These are phyloP conservation scores for Timandra comae DNA, from an alignment of 2,888 invertebrate genomes.

Conservation along the genomic window DNA sequence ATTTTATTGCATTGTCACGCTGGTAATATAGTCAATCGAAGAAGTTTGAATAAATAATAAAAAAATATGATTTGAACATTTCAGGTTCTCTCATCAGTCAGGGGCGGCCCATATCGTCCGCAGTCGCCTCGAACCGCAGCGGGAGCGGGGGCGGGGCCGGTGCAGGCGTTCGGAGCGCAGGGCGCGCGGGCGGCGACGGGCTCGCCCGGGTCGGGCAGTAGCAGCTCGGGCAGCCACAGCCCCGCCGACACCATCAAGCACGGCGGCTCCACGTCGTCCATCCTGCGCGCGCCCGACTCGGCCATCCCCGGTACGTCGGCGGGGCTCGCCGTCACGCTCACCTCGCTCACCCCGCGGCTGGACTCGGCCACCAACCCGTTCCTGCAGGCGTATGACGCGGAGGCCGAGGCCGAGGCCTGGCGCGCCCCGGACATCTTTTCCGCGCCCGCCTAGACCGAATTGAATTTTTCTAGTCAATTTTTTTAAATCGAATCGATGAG, in stretches of 20 bases:
- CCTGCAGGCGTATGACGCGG: conserved; percentile 73
- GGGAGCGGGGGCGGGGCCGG: conserved; percentile 71
- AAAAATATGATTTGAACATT: conserved; percentile 7
- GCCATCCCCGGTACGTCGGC: conserved; percentile 78
- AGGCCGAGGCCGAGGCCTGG: conserved; percentile 71
- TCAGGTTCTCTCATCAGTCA: conserved; percentile 83
- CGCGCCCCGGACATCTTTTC: conserved; percentile 68
- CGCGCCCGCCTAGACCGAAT: conserved; percentile 71
- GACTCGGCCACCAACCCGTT: conserved; percentile 78
- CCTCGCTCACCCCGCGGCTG: conserved; percentile 65
- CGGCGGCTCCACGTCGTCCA: conserved; percentile 69
- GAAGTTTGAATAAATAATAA: no score
- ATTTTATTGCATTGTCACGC: background rate
- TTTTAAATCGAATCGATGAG: conserved; percentile 64
- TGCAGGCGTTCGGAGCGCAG: conserved; percentile 47
- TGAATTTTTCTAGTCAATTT: conserved; percentile 76
- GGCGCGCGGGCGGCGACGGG: conserved; percentile 11
- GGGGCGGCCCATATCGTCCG: conserved; percentile 83
- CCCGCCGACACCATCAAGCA: conserved; percentile 87
- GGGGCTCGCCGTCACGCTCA: conserved; percentile 78
- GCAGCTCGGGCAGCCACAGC: conserved; percentile 88
- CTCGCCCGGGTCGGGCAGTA: conserved; percentile 92
- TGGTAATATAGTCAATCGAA: no score
- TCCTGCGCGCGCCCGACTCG: conserved; percentile 60
- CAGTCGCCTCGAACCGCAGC: conserved; percentile 80